Evolutionary conservation across 2,888 invertebrate genomes (phyloP), one percentile per base, ranked within the genome.

Genomic region (Torymus aiolomorphi): DNA sequence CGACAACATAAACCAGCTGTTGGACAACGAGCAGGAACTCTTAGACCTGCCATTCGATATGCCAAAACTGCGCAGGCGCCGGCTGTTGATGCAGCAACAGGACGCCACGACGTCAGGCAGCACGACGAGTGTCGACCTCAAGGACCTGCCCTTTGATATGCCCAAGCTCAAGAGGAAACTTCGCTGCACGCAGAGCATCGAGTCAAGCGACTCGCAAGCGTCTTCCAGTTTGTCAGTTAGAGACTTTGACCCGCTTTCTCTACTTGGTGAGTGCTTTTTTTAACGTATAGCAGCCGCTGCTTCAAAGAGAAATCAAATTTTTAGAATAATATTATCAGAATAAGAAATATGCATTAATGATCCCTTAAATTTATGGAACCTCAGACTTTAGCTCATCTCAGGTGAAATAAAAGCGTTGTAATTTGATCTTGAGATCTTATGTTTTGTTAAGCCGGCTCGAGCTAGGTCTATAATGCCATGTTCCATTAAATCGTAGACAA

Each of bases 131-230:
- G 95, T 96, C 62, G 96, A 97, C 88, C 91, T 96, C 72, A 92
- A 95, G 83, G 94, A 97, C 88, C 92, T 97, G 88, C 97, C 97
- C 77, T 97, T 97, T 89, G 97, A 97, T 89, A 97, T 97, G 97
- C 97, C 97, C 51, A 97, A 97, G 91, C 91, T 97, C 78, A 92
- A 96, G 82, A 92, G 96, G 73, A 94, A 96, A 83, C 91, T 96
- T 85, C 93, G 96, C 83, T 94, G 87, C 89, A 92, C 88, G 83
- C 91, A 85, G 86, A 93, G 94, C 85, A 94, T 94, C 80, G 95
- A 95, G 87, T 94, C 94, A 79, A 94, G 93, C 83, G 94, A 94
- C 71, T 96, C 96, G 8, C 96, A 95, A 87, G 95, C 95, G 66
- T 96, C 96, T 18, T 96, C 96, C 31, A 96, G 96, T 87, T 94